Conservation (phyloP, 1,140 invertebrate species). For the Bactericera cockerelli region DNA sequence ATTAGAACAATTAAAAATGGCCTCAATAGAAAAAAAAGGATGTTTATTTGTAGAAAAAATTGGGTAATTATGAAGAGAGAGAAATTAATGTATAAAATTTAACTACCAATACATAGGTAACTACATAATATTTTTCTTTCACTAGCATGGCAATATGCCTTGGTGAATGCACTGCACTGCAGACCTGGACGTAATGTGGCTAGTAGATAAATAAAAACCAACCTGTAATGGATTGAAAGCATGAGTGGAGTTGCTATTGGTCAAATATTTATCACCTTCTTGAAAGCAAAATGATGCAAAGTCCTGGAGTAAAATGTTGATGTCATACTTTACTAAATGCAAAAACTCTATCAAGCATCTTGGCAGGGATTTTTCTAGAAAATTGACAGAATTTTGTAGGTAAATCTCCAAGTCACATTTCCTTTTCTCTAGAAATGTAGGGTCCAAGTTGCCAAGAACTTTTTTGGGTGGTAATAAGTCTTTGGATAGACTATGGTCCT, state of each 20-base stretch:
- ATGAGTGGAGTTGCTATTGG: conserved; percentile 37
- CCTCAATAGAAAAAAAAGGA: too few species aligned
- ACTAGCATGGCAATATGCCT: too few species aligned
- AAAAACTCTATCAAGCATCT: conserved; percentile 58
- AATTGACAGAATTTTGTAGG: conserved; percentile 55
- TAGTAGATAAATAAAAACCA: conserved; percentile 14
- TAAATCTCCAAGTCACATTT: conserved; percentile 63
- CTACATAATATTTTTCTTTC: too few species aligned
- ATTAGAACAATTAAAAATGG: too few species aligned
- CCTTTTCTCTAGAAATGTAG: conserved; percentile 70
- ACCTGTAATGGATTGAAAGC: conserved; percentile 59
- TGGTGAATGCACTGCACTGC: too few species aligned
- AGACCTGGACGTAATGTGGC: too few species aligned
- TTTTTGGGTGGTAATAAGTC: conserved; percentile 83
- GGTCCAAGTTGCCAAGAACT: conserved; percentile 60
- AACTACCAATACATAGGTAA: too few species aligned
- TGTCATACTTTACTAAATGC: conserved; percentile 66
- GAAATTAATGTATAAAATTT: too few species aligned
- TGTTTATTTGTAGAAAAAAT: too few species aligned
- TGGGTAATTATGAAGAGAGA: too few species aligned
- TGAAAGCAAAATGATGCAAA: conserved; percentile 53
- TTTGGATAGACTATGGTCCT: conserved; percentile 59
- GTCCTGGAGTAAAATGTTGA: conserved; percentile 61
- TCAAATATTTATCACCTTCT: conserved; percentile 47
- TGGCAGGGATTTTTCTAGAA: conserved; percentile 56